Evolutionary conservation across 2,113 vertebrate genomes (phyloP), one percentile per base, ranked within the genome.

Genomic region (Aviceda subcristata): DNA sequence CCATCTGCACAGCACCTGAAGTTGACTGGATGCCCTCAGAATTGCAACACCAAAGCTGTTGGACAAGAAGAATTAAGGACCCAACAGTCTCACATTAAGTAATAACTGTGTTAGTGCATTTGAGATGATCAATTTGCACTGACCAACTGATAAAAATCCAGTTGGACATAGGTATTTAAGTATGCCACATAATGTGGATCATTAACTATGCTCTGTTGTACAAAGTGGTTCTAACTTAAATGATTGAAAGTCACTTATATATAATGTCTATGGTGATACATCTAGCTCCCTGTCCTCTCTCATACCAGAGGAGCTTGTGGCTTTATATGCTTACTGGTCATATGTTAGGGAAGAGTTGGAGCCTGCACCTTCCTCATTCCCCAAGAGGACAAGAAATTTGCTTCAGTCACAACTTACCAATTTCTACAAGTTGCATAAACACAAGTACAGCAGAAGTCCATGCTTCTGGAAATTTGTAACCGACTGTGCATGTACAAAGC

Each of bases 1-100:
- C 99, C 99, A 99, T 99, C 99, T 99, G 99, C 97, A 99, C 97
- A 97, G 96, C 98, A 98, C 98, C 98, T 98, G 98, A 97, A 83
- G 96, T 98, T 98, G 98, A 98, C 97, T 97, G 96, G 97, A 98
- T 97, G 98, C 97, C 98, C 98, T 98, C 97, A 93, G 73, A 95
- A 97, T 94, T 68, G 46, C 77, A 97, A 51, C 81, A 96, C 89
- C 81, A 92, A 97, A 96, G 79, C 93, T 92, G 94, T 73, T 36
- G n/a, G 77, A 95, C 81, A 91, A 77, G 97, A 97, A 98, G 95
- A 93, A 97, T 79, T 91, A 94, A 95, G 97, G 94, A 88, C 77
- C 95, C 94, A 93, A 75, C 71, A 93, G 92, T 84, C 86, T 96
- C 95, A 86, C 74, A 90, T 96, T 75, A 94, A 97, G 94, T 38